Percentiles rank a stretch among this genome's conserved stretches.
These are phyloP conservation scores for Oncorhynchus tshawytscha DNA, from an alignment of 2,113 vertebrate genomes.

Conservation along the genomic window DNA sequence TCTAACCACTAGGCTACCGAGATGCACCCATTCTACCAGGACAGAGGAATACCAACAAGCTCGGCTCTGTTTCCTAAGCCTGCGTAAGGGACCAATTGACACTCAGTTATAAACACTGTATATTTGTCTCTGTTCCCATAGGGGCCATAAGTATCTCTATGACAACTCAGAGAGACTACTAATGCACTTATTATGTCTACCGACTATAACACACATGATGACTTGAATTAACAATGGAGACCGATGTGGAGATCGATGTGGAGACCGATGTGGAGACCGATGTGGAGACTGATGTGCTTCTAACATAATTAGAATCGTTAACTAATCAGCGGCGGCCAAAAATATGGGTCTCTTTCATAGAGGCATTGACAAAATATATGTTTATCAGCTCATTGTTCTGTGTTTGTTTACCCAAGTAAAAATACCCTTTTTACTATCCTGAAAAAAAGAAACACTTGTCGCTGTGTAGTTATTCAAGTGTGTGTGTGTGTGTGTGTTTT, in stretches of 20 bases:
- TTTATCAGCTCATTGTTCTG: conserved; percentile 18
- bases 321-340: conserved; percentile 27
- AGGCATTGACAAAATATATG: conserved; percentile 18
- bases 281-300: conserved; percentile 42
- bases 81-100: background rate
- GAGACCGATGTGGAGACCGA: too few species aligned
- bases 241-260: too few species aligned
- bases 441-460: background rate
- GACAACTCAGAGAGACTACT: background rate
- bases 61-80: background rate
- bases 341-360: conserved; percentile 24
- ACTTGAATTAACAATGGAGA: conserved; percentile 18
- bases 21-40: background rate
- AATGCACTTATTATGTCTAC: conserved; percentile 9
- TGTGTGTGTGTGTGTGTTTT: background rate
- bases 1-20: background rate
- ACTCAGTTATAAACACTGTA: background rate
- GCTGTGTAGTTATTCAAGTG: background rate
- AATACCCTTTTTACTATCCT: background rate
- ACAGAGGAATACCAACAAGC: background rate
- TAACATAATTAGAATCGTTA: conserved; percentile 49
- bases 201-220: conserved; percentile 34
- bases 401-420: too few species aligned
- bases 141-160: background rate
- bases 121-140: background rate